phyloP scores from a whole-genome alignment of 2,888 invertebrate species.

The Antitype chi region DNA sequence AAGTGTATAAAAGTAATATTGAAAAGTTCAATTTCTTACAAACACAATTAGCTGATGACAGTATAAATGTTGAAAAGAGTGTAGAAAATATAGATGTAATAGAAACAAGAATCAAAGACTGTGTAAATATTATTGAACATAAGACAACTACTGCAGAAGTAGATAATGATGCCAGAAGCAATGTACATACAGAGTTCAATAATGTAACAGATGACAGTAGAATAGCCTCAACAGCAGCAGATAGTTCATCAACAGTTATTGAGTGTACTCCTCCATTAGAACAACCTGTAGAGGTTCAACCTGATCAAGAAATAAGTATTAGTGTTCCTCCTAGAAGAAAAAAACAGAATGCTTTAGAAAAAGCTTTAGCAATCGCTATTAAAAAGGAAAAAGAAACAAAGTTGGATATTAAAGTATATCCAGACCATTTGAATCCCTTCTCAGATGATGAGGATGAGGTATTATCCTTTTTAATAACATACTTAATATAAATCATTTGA shows the following conservation, averaged over 20 bases:
- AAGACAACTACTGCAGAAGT: slow-evolving; percentile 58
- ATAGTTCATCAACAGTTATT: slow-evolving; percentile 63
- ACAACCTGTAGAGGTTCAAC: slow-evolving; percentile 64
- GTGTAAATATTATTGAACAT: slow-evolving; percentile 60
- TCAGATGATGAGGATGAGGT: slow-evolving; percentile 91
- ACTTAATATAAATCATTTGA: background rate
- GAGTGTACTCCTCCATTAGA: slow-evolving; percentile 62
- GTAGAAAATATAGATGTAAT: slow-evolving; percentile 68
- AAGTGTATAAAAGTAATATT: slow-evolving; percentile 83
- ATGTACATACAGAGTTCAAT: slow-evolving; percentile 72
- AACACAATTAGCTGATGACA: slow-evolving; percentile 81
- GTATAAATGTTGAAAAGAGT: slow-evolving; percentile 69
- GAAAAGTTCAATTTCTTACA: slow-evolving; percentile 86
- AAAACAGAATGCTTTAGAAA: slow-evolving; percentile 76
- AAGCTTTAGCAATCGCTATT: slow-evolving; percentile 64
- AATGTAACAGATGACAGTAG: slow-evolving; percentile 86
- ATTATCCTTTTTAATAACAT: slow-evolving; percentile 20
- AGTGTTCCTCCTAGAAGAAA: slow-evolving; percentile 87
- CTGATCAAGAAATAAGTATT: slow-evolving; percentile 78
- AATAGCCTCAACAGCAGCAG: slow-evolving; percentile 71
- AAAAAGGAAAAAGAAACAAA: slow-evolving; percentile 64
- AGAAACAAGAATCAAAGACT: slow-evolving; percentile 70
- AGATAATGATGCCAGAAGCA: slow-evolving; percentile 56
- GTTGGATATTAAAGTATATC: slow-evolving; percentile 89
- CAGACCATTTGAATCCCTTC: slow-evolving; percentile 96